Percentiles rank a stretch among this genome's conserved stretches.
These are phyloP conservation scores for Tamandua tetradactyla DNA, from an alignment of 2,797 vertebrate species.

Conservation along the genomic window DNA sequence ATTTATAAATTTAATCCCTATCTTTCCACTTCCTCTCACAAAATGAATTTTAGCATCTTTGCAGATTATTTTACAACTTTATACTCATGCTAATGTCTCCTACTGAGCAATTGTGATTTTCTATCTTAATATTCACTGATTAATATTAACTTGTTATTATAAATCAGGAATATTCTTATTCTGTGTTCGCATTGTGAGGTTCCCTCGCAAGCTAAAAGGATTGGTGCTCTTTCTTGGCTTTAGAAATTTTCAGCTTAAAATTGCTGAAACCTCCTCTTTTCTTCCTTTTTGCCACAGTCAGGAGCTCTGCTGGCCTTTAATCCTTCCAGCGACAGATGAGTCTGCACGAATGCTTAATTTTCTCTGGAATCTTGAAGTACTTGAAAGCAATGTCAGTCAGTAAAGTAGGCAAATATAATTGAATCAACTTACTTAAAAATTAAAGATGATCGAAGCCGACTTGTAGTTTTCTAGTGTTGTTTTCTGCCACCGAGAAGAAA, in stretches of 20 bases:
- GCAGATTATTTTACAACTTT: background rate
- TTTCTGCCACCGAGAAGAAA: background rate
- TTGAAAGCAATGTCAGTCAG: background rate
- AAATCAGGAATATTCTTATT: background rate
- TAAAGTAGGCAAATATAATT: background rate
- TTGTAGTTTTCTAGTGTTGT: background rate
- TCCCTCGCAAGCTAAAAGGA: background rate
- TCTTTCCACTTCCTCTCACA: background rate
- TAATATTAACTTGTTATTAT: background rate
- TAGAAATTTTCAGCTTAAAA: background rate
- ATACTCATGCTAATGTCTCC: background rate
- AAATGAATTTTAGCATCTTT: background rate
- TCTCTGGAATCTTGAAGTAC: background rate
- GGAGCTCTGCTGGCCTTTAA: background rate
- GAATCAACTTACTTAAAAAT: background rate
- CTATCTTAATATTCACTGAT: background rate
- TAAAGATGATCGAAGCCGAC: background rate
- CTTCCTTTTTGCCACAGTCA: background rate
- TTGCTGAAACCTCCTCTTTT: background rate
- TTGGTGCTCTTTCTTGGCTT: background rate
- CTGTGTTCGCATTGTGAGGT: background rate
- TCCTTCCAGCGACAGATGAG: background rate
- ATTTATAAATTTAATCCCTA: constrained; percentile 1
- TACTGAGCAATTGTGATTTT: background rate
- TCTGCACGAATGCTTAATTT: background rate